Conservation (phyloP, 2,113 vertebrate species). For the Nothocercus nigrocapillus region DNA sequence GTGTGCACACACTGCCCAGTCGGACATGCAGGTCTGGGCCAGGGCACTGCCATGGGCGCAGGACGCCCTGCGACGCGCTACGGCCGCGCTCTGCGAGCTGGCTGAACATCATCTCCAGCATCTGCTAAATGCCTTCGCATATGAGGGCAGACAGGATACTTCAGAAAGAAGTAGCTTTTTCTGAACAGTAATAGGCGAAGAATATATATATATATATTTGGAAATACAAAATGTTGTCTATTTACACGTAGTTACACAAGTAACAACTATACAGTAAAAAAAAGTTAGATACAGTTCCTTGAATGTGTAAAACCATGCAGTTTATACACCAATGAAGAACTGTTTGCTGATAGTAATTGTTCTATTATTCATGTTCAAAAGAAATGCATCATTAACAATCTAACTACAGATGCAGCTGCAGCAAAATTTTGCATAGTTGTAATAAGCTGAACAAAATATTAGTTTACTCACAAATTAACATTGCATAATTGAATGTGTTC, state of each 20-base stretch:
- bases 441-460: constrained; percentile 25
- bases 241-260: not conserved
- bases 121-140: not conserved
- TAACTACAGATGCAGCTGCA: constrained; percentile 4
- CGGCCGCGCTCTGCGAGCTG: not conserved
- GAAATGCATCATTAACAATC: constrained; percentile 11
- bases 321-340: not conserved
- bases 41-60: not conserved
- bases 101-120: not conserved
- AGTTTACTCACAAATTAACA: constrained; percentile 2
- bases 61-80: not conserved
- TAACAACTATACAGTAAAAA: not conserved
- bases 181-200: accelerated
- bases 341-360: constrained; percentile 3
- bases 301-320: not conserved
- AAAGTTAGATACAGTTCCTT: not conserved
- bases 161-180: not conserved
- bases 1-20: accelerated
- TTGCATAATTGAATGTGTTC: not conserved
- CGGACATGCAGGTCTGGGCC: not conserved
- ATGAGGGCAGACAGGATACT: not conserved
- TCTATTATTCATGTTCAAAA: constrained; percentile 13
- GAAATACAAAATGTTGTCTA: accelerated
- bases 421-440: not conserved
- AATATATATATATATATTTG: not conserved